Percentiles rank a stretch among this genome's conserved stretches.
Conservation (phyloP, 1,140 invertebrate genomes). For the Galleria mellonella region DNA sequence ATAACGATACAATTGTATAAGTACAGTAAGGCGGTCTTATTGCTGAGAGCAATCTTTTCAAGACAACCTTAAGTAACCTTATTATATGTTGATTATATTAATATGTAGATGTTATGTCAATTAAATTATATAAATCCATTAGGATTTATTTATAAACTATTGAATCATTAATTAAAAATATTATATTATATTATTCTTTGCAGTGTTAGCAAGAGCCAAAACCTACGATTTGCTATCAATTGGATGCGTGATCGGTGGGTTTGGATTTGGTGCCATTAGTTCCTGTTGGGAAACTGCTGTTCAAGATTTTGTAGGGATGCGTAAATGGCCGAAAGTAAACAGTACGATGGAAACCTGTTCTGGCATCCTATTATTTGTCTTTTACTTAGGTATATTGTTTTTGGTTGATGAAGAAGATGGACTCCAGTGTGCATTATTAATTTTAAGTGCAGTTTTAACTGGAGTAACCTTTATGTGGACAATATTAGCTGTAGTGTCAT, state of each 20-base stretch:
- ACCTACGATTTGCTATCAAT: constrained; percentile 52
- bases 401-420: constrained; percentile 27
- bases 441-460: constrained; percentile 34
- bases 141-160: no score
- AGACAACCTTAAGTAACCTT: no score
- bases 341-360: constrained; percentile 58
- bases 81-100: no score
- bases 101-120: no score
- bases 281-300: constrained; percentile 52
- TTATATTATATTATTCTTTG: constrained; percentile 20
- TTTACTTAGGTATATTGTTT: constrained; percentile 35
- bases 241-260: constrained; percentile 48
- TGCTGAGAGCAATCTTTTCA: no score
- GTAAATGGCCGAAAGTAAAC: constrained; percentile 61
- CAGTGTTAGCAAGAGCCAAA: constrained; percentile 44
- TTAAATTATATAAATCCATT: no score
- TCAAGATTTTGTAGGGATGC: constrained; percentile 53
- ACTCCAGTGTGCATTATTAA: constrained; percentile 40
- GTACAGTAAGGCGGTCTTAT: no score
- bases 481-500: constrained; percentile 31
- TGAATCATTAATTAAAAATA: no score
- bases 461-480: constrained; percentile 38
- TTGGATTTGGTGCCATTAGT: constrained; percentile 51
- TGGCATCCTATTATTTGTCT: constrained; percentile 24
- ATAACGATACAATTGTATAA: no score